Evolutionary conservation across 2,888 invertebrate genomes (phyloP).

Genomic region (Xestia c-nigrum): DNA sequence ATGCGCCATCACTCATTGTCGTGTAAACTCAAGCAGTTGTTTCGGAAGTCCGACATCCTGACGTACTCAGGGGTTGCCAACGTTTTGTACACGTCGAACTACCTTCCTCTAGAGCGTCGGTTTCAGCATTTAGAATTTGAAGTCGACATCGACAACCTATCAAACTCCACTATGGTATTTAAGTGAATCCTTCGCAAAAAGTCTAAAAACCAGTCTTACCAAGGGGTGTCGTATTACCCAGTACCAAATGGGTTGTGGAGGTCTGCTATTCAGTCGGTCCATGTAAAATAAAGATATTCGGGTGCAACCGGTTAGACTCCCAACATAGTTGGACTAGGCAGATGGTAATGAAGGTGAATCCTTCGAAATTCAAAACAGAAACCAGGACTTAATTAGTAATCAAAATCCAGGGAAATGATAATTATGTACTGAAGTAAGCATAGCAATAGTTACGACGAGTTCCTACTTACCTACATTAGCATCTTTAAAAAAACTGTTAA

Average conservation of each 20-base stretch:
- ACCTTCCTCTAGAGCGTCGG: not conserved
- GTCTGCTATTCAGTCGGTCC: not conserved
- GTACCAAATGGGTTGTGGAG: too few species aligned
- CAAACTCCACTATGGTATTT: not conserved
- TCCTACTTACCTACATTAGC: not conserved
- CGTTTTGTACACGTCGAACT: constrained; percentile 62
- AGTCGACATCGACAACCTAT: not conserved
- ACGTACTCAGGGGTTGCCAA: constrained; percentile 70
- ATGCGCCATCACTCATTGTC: constrained; percentile 82
- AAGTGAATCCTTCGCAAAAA: too few species aligned
- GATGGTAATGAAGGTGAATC: not conserved
- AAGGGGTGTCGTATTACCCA: too few species aligned
- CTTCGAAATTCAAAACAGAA: not conserved
- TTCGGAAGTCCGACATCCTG: constrained; percentile 89
- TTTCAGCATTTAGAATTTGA: not conserved
- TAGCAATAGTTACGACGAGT: not conserved
- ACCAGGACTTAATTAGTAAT: not conserved
- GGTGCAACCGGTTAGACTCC: not conserved
- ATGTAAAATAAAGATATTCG: not conserved
- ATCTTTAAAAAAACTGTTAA: not conserved
- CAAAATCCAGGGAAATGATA: not conserved
- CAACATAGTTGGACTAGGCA: too few species aligned
- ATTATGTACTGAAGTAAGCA: not conserved
- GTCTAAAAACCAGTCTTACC: too few species aligned
- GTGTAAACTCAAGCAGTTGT: constrained; percentile 84